phyloP scores from a whole-genome alignment of 2,888 invertebrate genomes.

The Priocnemis perturbator region DNA sequence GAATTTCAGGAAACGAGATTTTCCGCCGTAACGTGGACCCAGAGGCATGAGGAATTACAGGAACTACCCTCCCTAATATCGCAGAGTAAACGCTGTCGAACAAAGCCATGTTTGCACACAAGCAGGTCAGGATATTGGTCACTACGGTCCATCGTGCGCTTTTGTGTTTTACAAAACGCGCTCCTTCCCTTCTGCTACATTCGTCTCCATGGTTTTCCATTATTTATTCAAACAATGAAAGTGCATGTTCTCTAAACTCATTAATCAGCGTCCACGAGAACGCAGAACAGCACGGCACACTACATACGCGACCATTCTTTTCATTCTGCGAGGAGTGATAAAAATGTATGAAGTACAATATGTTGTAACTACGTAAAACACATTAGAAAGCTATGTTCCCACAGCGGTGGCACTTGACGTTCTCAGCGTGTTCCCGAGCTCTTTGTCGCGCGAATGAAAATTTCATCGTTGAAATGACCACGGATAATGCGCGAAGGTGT shows the following conservation, averaged over 20 bases:
- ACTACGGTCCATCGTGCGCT: conserved; percentile 62
- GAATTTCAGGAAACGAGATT: conserved; percentile 18
- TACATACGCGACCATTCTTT: too few relatives aligned
- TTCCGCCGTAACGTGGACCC: conserved; percentile 41
- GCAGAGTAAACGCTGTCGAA: conserved; percentile 60
- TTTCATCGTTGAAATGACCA: too few relatives aligned
- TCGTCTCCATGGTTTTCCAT: conserved; percentile 49
- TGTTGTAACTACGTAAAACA: too few relatives aligned
- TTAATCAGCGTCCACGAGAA: too few relatives aligned
- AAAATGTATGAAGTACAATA: too few relatives aligned
- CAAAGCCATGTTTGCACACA: conserved; percentile 67
- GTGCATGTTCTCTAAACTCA: neutral
- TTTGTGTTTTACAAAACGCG: conserved; percentile 65
- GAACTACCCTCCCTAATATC: conserved; percentile 58
- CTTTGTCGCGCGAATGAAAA: too few relatives aligned
- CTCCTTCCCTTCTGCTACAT: conserved; percentile 26
- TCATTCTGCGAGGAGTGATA: too few relatives aligned
- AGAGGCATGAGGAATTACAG: conserved; percentile 46
- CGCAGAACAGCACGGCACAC: too few relatives aligned
- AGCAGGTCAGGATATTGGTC: conserved; percentile 69
- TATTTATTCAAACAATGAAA: conserved; percentile 68
- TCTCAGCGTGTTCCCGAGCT: too few relatives aligned
- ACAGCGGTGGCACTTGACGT: too few relatives aligned
- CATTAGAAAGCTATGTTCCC: too few relatives aligned
- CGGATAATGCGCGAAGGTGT: too few relatives aligned